A percentile compares a stretch with the other conserved stretches of the same genome.
These are phyloP conservation scores for Prosopocoilus inquinatus DNA, from an alignment of 2,888 invertebrate genomes.

Conservation along the genomic window DNA sequence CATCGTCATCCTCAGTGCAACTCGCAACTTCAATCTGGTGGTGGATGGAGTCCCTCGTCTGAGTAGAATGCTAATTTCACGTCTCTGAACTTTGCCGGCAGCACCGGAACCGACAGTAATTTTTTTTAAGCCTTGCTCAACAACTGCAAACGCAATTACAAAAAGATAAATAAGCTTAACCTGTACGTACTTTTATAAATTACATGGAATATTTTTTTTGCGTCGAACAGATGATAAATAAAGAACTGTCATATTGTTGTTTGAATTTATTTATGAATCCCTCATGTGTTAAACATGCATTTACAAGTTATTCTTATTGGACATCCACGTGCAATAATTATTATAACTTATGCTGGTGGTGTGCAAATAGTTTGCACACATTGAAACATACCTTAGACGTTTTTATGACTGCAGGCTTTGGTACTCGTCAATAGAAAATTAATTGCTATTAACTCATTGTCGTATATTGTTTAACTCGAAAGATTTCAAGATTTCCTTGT, in stretches of 20 bases:
- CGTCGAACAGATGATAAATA: not conserved
- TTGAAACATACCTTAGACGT: no score
- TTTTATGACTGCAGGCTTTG: no score
- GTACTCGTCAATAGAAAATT: no score
- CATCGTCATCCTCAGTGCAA: slow-evolving; percentile 21
- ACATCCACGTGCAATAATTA: no score
- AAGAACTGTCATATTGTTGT: not conserved
- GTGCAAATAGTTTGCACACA: no score
- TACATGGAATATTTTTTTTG: not conserved
- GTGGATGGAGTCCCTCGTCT: slow-evolving; percentile 41
- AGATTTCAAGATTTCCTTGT: no score
- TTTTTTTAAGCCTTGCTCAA: slow-evolving; percentile 11
- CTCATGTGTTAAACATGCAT: no score
- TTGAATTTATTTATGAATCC: not conserved
- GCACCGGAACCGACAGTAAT: slow-evolving; percentile 38
- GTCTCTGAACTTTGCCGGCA: slow-evolving; percentile 40
- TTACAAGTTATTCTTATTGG: no score
- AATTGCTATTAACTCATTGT: no score
- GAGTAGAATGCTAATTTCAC: slow-evolving; percentile 46
- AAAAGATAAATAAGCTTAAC: not conserved
- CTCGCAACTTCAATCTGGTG: slow-evolving; percentile 42
- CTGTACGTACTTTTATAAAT: not conserved
- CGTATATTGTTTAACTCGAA: no score
- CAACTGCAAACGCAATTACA: not conserved
- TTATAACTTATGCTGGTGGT: no score